phyloP scores from a whole-genome alignment of 2,797 vertebrate genomes.

The Benthosema pterotum region DNA sequence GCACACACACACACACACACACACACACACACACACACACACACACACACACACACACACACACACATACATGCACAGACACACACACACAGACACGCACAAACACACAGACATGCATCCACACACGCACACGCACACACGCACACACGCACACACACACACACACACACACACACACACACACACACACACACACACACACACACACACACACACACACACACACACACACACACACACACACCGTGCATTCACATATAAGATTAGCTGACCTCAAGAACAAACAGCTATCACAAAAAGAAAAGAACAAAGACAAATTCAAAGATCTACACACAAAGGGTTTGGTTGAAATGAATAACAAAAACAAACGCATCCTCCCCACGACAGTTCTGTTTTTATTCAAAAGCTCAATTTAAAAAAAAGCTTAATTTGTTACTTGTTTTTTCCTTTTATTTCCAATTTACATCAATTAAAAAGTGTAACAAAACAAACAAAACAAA shows the following conservation, averaged over 20 bases:
- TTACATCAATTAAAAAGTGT: conserved; percentile 86
- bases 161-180: conserved; percentile 2
- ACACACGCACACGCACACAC: conserved; percentile 23
- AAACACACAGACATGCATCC: conserved; percentile 25
- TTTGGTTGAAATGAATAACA: conserved; percentile 47
- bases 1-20: conserved; percentile 6
- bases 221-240: conserved; percentile 26
- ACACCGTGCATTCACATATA: conserved; percentile 39
- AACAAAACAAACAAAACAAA: conserved; percentile 80
- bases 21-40: too few species aligned
- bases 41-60: too few species aligned
- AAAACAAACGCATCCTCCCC: conserved; percentile 32
- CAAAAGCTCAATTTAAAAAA: conserved; percentile 74
- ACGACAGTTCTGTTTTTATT: conserved; percentile 66
- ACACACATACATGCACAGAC: too few species aligned
- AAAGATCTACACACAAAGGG: conserved; percentile 35
- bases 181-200: conserved; percentile 9
- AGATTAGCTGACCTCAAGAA: conserved; percentile 48
- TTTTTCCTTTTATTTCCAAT: conserved; percentile 86
- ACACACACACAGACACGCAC: conserved; percentile 35
- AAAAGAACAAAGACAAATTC: not conserved
- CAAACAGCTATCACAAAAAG: conserved; percentile 33
- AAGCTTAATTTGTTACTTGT: conserved; percentile 72
- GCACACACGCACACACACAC: conserved; percentile 39
- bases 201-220: conserved; percentile 33